Evolutionary conservation across 92 coral and sea anemone genomes (phyloP).

Genomic region (Bergia sp.): DNA sequence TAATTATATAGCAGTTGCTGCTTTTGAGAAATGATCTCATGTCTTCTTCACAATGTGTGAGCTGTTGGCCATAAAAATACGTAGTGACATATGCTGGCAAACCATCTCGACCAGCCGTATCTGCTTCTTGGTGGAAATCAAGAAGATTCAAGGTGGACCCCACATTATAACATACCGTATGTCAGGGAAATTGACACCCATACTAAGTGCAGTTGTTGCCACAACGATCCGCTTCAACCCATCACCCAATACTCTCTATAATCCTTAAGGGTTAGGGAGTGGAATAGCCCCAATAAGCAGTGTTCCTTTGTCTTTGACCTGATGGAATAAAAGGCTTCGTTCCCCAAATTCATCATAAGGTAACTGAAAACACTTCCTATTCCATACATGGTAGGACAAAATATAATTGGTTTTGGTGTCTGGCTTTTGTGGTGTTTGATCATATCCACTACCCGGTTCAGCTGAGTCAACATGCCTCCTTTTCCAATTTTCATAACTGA

Average conservation of each 20-base stretch:
- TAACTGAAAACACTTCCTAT: constrained; percentile 56
- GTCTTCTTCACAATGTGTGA: constrained; percentile 60
- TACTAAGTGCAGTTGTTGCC: constrained; percentile 62
- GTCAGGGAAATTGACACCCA: constrained; percentile 64
- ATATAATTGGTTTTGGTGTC: constrained; percentile 47
- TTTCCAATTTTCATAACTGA: constrained; percentile 31
- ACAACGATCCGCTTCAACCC: constrained; percentile 56
- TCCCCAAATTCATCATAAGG: constrained; percentile 47
- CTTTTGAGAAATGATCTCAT: constrained; percentile 54
- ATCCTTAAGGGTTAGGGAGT: constrained; percentile 47
- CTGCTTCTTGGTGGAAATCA: constrained; percentile 65
- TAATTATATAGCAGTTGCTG: constrained; percentile 54
- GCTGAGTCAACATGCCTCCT: constrained; percentile 38
- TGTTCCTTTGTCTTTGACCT: constrained; percentile 34
- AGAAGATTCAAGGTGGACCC: constrained; percentile 57
- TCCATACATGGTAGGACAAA: constrained; percentile 60
- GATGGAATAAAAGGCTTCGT: constrained; percentile 37
- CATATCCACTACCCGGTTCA: constrained; percentile 44
- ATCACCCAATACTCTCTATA: constrained; percentile 51
- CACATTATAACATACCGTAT: constrained; percentile 53
- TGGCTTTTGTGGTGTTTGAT: constrained; percentile 27
- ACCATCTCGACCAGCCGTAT: constrained; percentile 72
- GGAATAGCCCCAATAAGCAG: constrained; percentile 54
- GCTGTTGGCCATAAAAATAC: constrained; percentile 61
- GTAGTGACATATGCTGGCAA: constrained; percentile 39